Evolutionary conservation across 2,113 vertebrate species (phyloP).

Genomic region (Microcebus murinus): DNA sequence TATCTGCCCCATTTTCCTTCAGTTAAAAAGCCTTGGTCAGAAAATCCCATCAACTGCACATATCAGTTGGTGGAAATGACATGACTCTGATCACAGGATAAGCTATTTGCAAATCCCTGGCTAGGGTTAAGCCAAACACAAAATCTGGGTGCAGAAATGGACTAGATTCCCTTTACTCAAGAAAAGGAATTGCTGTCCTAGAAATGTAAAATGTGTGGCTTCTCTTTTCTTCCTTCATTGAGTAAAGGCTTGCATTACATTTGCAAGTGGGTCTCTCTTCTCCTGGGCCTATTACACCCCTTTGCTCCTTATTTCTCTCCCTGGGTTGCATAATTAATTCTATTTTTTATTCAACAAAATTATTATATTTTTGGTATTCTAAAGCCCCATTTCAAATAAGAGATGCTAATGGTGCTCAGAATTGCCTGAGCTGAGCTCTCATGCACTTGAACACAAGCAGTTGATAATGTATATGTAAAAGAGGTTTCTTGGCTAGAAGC

Average conservation of each 20-base stretch:
- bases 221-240: constrained; percentile 17
- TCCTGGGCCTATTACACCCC: constrained; percentile 46
- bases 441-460: constrained; percentile 53
- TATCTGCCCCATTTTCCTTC: neutral
- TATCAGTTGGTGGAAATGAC: neutral
- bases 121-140: neutral
- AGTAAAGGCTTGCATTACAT: neutral
- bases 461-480: constrained; percentile 59
- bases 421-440: constrained; percentile 70
- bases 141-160: neutral
- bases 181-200: neutral
- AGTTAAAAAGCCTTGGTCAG: neutral
- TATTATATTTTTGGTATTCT: constrained; percentile 77
- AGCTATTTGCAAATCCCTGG: neutral
- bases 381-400: constrained; percentile 76
- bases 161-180: neutral
- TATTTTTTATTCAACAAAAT: constrained; percentile 69
- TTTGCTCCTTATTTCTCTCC: constrained; percentile 62
- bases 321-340: constrained; percentile 72
- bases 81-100: neutral
- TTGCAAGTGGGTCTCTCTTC: constrained; percentile 37
- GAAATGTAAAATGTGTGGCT: neutral
- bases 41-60: neutral
- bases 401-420: constrained; percentile 72
- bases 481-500: constrained; percentile 47